These are phyloP conservation scores for Tupiocoris notatus DNA, from an alignment of 2,888 invertebrate genomes.

Conservation along the genomic window DNA sequence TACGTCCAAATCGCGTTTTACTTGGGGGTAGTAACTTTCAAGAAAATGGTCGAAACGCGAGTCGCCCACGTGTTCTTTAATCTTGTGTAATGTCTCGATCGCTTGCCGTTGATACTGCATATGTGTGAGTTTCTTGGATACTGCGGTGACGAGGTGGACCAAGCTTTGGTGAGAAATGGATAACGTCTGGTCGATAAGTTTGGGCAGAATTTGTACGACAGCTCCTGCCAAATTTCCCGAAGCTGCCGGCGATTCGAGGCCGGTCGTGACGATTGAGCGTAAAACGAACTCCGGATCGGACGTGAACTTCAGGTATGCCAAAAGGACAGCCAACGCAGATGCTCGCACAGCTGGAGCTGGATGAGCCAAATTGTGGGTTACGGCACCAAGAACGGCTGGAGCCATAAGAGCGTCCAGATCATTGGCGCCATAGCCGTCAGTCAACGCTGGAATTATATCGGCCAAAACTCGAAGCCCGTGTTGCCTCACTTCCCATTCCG, in stretches of 20 bases:
- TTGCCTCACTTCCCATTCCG: constrained; percentile 81
- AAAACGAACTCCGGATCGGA: constrained; percentile 67
- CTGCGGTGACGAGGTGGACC: constrained; percentile 53
- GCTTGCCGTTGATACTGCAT: constrained; percentile 64
- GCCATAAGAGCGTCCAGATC: constrained; percentile 67
- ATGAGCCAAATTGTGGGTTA: constrained; percentile 77
- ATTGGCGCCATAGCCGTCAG: constrained; percentile 53
- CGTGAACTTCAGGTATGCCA: constrained; percentile 69
- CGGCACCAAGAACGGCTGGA: constrained; percentile 62
- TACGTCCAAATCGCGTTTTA: constrained; percentile 60
- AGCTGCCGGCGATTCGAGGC: constrained; percentile 61
- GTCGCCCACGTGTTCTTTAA: constrained; percentile 67
- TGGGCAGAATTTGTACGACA: constrained; percentile 50
- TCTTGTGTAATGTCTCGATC: constrained; percentile 66
- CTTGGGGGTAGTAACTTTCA: constrained; percentile 55
- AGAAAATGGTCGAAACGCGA: constrained; percentile 63
- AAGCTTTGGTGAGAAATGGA: constrained; percentile 51
- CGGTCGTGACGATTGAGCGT: constrained; percentile 64
- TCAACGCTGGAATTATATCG: constrained; percentile 74
- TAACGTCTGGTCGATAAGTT: constrained; percentile 47
- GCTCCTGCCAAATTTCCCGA: constrained; percentile 55
- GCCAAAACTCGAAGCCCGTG: constrained; percentile 76
- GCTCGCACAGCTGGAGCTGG: constrained; percentile 76
- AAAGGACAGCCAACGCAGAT: constrained; percentile 72
- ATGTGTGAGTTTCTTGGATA: constrained; percentile 57